Conservation (phyloP, 2,888 invertebrate genomes). For the Nyleta sp. region DNA sequence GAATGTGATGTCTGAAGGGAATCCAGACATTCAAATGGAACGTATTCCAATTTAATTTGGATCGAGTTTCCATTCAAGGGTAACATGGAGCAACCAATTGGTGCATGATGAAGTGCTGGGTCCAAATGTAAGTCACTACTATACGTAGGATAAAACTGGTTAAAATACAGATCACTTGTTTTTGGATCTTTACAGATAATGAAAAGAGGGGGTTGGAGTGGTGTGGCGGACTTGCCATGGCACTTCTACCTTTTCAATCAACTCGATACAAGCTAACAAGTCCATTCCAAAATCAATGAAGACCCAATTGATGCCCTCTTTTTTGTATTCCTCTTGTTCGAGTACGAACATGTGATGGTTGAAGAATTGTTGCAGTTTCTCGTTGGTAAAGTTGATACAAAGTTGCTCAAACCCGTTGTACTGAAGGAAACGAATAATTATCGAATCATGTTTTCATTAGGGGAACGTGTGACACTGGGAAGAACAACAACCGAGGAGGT, state of each 20-base stretch:
- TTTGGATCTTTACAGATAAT: slow-evolving; percentile 16
- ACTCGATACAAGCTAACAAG: slow-evolving; percentile 98
- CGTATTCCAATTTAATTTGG: slow-evolving; percentile 32
- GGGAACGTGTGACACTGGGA: slow-evolving; percentile 19
- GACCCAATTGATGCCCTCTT: slow-evolving; percentile 98
- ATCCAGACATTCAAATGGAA: slow-evolving; percentile 34
- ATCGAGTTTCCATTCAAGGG: slow-evolving; percentile 28
- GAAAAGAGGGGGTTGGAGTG: slow-evolving; percentile 4
- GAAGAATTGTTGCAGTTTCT: slow-evolving; percentile 99
- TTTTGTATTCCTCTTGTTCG: slow-evolving; percentile 99
- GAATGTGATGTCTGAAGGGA: slow-evolving; percentile 21
- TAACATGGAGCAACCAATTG: slow-evolving; percentile 17
- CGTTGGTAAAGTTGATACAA: slow-evolving; percentile 99
- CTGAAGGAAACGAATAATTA: slow-evolving; percentile 99
- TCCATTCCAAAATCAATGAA: slow-evolving; percentile 99
- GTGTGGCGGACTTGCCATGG: slow-evolving; percentile 25
- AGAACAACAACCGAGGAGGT: slow-evolving; percentile 19
- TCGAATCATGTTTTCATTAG: slow-evolving; percentile 83
- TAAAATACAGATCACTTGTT: slow-evolving; percentile 10
- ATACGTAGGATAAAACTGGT: slow-evolving; percentile 21
- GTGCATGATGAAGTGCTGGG: slow-evolving; percentile 15
- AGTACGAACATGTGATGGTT: slow-evolving; percentile 99
- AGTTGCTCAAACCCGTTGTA: slow-evolving; percentile 99
- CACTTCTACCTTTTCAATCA: slow-evolving; percentile 95
- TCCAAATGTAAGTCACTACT: slow-evolving; percentile 34